Evolutionary conservation across 2,797 vertebrate genomes (phyloP), one percentile per base, ranked within the genome.

Genomic region (Arctocebus calabarensis): DNA sequence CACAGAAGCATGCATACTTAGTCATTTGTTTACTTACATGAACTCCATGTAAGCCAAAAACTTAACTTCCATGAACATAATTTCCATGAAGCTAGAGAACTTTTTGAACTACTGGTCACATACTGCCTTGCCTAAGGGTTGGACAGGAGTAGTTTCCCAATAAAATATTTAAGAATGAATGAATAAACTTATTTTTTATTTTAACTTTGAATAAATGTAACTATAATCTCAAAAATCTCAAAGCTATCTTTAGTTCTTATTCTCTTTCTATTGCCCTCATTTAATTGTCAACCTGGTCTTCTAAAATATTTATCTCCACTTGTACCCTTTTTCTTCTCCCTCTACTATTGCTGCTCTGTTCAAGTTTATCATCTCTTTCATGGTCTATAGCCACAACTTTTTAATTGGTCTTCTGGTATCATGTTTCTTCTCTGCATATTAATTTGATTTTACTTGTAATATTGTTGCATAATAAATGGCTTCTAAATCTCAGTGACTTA

Each of bases 121-220:
- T 66, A 64, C 9, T 64, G 25, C 7, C 64, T 81, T 43, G 5
- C 11, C 25, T 68, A 32, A n/a, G 66, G 6, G 11, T 19, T 74
- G 13, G 40, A 4, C 95, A 87, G n/a, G 3, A 59, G 52, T 52
- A 66, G 4, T 48, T 52, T 87, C n/a, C 29, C 48, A 79, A 43
- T 84, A 87, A 68, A 68, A 74, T 71, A 40, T 68, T 66, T 90
- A 16, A 68, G 13, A 79, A 48, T 59, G n/a, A 92, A 90, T 55
- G 6, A 48, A 27, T 87, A 71, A 32, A 45, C 10, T 43, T 43
- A 29, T 84, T 79, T 84, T 81, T 10, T 62, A 48, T 25, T 88
- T 61, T 55, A 77, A 27, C 68, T 85, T 22, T 57, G 37, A 4
- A 48, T 59, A 12, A 77, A 86, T 68, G 19, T 2, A 9, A 45